Base-by-base conservation (phyloP, 2,888 invertebrate species). In the Polylopha cassiicola region DNA sequence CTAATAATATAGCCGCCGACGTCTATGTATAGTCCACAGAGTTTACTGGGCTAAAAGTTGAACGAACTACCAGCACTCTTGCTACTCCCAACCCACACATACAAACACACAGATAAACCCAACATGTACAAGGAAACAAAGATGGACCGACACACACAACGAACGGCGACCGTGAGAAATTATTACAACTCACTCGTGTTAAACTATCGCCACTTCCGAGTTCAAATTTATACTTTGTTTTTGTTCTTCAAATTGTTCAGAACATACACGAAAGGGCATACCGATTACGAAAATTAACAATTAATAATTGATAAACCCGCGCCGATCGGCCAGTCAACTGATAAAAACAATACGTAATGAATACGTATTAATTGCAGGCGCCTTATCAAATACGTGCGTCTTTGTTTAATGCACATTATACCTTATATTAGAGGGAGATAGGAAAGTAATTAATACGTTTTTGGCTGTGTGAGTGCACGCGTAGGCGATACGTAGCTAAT, bases 21-120 rank as follows among this genome's bases (percentile, higher is more conserved):
- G 50, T 51, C 58, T 48, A 58, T 51, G 64, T 68, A 73, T 68
- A 73, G 65, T 58, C 62, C 68, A 64, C 70, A 65, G 77, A 85
- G 85, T 86, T 86, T 84, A 86, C 84, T 86, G 74, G 86, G 86
- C 82, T 85, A 86, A 81, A 85, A 86, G 86, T 81, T 85, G 84
- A 86, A 85, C 64, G 82, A 79, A 80, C 84, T 74, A 73, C 75
- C 71, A 74, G 71, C 68, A 61, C 69, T 62, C 77, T 76, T 68
- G 63, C 63, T 79, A 73, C 74, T 81, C 81, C 79, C 65, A 72
- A 68, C 73, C 58, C 69, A 54, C 80, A 48, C 79, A 78, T 77
- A 81, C 79, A 65, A 7, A 28, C 60, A 53, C 60, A 53, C 55
- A 59, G 39, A 43, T 37, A 56, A 55, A 58, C 51, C 54, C 45